A percentile compares a stretch with the other conserved stretches of the same genome.
These are phyloP conservation scores for Clinocottus analis DNA, from an alignment of 2,113 vertebrate genomes.

Conservation along the genomic window DNA sequence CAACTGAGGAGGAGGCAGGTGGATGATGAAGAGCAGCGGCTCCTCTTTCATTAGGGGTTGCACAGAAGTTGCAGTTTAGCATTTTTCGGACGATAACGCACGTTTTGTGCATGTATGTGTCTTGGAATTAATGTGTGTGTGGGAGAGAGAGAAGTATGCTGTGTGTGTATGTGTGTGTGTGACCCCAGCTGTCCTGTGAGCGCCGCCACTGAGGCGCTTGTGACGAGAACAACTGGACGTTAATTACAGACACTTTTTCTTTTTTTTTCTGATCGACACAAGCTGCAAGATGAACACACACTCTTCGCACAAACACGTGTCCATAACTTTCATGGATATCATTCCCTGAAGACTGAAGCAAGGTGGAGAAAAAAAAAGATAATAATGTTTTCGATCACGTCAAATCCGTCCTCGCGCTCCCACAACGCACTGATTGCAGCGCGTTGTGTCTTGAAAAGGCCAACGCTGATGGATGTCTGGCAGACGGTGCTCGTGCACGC, in stretches of 20 bases:
- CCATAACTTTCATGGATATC: neutral
- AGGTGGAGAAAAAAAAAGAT: neutral
- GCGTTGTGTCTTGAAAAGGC: neutral
- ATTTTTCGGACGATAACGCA: neutral
- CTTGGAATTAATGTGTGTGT: neutral
- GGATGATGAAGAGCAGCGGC: neutral
- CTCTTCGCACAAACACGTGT: neutral
- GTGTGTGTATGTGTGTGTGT: slow-evolving; percentile 17
- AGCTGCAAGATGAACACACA: slow-evolving; percentile 78
- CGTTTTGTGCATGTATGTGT: neutral
- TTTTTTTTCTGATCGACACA: slow-evolving; percentile 84
- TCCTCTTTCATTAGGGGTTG: neutral
- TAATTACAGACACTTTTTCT: slow-evolving; percentile 90
- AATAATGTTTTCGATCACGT: neutral
- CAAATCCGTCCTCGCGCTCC: neutral
- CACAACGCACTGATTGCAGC: neutral
- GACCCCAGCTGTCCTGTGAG: slow-evolving; percentile 80
- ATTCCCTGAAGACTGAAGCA: neutral
- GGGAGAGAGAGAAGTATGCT: neutral
- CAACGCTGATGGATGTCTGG: slow-evolving; percentile 23
- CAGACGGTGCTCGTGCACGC: slow-evolving; percentile 34
- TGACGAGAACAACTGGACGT: slow-evolving; percentile 85
- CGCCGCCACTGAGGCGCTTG: slow-evolving; percentile 79
- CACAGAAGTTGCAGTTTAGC: neutral
- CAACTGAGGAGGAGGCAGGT: neutral